A percentile compares a stretch with the other conserved stretches of the same genome.
These are phyloP conservation scores for Drosophila nannoptera DNA, from an alignment of 1,140 invertebrate species.

Conservation along the genomic window DNA sequence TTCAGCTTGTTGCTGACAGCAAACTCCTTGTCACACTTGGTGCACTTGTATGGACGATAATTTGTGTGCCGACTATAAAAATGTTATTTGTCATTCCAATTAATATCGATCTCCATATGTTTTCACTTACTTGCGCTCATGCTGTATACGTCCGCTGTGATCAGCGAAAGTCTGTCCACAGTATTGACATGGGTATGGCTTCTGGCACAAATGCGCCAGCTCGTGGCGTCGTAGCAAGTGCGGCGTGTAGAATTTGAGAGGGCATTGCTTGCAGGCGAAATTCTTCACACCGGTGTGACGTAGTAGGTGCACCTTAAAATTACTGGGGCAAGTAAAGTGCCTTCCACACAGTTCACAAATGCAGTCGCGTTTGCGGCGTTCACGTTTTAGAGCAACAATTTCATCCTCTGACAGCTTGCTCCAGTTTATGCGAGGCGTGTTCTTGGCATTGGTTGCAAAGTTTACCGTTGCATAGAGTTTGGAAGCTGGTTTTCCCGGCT, in stretches of 20 bases:
- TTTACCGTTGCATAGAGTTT: conserved; percentile 35
- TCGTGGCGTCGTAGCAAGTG: conserved; percentile 57
- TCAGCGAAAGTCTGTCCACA: conserved; percentile 55
- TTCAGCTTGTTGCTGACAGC: conserved; percentile 98
- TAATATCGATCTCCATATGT: not conserved
- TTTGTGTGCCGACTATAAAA: conserved; percentile 53
- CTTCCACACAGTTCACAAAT: conserved; percentile 62
- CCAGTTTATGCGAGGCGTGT: conserved; percentile 54
- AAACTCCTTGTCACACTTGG: conserved; percentile 98
- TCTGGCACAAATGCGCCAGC: conserved; percentile 35
- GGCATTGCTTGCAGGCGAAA: conserved; percentile 47
- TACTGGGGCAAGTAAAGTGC: conserved; percentile 62
- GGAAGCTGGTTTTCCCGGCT: not conserved
- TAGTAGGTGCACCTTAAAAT: conserved; percentile 62
- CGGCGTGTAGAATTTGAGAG: conserved; percentile 56
- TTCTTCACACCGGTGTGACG: conserved; percentile 52
- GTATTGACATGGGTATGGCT: conserved; percentile 52
- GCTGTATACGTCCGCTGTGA: conserved; percentile 54
- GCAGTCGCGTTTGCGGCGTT: conserved; percentile 60
- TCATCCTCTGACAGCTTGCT: conserved; percentile 54
- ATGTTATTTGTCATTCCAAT: not conserved
- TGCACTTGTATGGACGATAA: conserved; percentile 97
- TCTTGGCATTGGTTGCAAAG: conserved; percentile 36
- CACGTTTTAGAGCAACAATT: conserved; percentile 51
- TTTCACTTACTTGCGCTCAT: conserved; percentile 52